Evolutionary conservation across 2,888 invertebrate species (phyloP).

Genomic region (Meandrusa payeni): DNA sequence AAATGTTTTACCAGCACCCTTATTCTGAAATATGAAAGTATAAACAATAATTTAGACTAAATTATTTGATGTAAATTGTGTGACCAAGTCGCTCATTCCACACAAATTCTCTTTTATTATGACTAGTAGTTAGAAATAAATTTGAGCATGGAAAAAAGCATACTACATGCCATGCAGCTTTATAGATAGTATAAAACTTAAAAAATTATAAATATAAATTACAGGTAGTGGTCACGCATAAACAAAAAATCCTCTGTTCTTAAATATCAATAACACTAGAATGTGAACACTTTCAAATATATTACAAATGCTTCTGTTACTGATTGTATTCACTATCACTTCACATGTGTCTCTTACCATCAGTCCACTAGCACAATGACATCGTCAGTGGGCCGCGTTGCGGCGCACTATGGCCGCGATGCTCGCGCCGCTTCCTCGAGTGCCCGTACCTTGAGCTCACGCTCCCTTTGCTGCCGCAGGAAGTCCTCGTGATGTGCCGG

Average conservation of each 20-base stretch:
- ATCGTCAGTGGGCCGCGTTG: conserved; percentile 33
- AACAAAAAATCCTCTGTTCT: conserved; percentile 36
- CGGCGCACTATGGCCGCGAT: conserved; percentile 60
- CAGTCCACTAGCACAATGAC: conserved; percentile 42
- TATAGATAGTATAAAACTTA: conserved; percentile 68
- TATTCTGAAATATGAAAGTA: conserved; percentile 36
- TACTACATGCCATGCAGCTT: conserved; percentile 75
- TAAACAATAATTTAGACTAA: conserved; percentile 62
- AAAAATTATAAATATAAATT: conserved; percentile 71
- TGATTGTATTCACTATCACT: conserved; percentile 29
- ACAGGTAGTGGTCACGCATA: conserved; percentile 60
- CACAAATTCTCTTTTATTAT: conserved; percentile 70
- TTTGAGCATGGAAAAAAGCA: conserved; percentile 79
- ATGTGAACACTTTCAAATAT: conserved; percentile 42
- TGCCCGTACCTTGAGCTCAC: conserved; percentile 92
- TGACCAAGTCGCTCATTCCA: conserved; percentile 46
- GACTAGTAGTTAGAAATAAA: conserved; percentile 76
- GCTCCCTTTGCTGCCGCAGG: conserved; percentile 89
- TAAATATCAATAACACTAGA: conserved; percentile 39
- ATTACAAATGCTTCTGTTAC: conserved; percentile 32
- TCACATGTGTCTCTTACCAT: conserved; percentile 27
- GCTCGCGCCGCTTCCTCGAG: conserved; percentile 92
- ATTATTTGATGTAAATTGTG: conserved; percentile 48
- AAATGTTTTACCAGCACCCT: conserved; percentile 61
- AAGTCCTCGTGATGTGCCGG: conserved; percentile 75